Evolutionary conservation across 2,888 invertebrate genomes (phyloP).

Genomic region (Drosophila nr. perissopoda): DNA sequence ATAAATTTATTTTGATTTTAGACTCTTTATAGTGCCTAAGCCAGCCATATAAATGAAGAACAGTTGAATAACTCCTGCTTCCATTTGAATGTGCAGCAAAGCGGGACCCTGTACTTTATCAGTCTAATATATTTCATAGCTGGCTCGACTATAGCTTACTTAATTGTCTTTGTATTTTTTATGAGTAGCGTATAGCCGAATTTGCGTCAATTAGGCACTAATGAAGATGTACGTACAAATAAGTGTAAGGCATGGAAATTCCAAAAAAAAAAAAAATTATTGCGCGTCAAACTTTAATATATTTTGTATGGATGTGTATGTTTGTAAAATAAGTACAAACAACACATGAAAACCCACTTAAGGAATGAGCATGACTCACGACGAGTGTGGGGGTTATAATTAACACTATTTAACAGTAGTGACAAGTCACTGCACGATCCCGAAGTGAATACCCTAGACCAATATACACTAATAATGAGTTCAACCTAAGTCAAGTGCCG

Average conservation of each 20-base stretch:
- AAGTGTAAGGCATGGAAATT: slow-evolving; percentile 36
- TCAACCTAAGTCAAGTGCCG: not conserved
- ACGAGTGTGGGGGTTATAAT: slow-evolving; percentile 23
- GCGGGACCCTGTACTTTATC: not conserved
- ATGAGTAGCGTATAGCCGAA: not conserved
- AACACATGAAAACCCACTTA: slow-evolving; percentile 39
- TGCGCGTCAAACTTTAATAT: slow-evolving; percentile 22
- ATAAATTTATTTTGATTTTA: not conserved
- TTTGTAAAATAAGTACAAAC: slow-evolving; percentile 13
- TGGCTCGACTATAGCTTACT: slow-evolving; percentile 14
- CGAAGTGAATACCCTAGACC: not conserved
- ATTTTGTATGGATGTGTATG: not conserved
- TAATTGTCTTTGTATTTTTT: not conserved
- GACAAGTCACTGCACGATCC: slow-evolving; percentile 35
- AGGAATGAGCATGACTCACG: slow-evolving; percentile 42
- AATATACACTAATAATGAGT: not conserved
- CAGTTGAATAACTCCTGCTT: not conserved
- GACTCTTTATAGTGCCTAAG: not conserved
- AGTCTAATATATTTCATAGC: not conserved
- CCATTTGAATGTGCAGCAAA: not conserved
- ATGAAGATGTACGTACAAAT: slow-evolving; percentile 5
- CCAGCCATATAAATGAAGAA: not conserved
- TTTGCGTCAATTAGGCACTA: not conserved
- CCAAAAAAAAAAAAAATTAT: slow-evolving; percentile 22
- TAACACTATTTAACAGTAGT: slow-evolving; percentile 25